Evolutionary conservation across 2,888 invertebrate genomes (phyloP).

Genomic region (Parthenolecanium corni): DNA sequence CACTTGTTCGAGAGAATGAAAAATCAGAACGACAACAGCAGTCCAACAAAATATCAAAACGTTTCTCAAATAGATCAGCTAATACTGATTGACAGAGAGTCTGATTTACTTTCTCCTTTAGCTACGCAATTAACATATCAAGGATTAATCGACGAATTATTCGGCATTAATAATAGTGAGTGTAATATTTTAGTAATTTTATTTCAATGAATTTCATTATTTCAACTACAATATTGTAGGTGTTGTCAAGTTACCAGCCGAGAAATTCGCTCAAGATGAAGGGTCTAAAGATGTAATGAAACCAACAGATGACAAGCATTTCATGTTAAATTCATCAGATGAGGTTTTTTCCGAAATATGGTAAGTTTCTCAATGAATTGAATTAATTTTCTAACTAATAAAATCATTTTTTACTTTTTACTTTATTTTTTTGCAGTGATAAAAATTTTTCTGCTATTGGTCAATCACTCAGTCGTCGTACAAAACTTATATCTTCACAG

Average conservation of each 20-base stretch:
- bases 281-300: conserved; percentile 41
- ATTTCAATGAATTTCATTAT: background rate
- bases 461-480: conserved; percentile 69
- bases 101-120: conserved; percentile 84
- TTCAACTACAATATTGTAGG: conserved; percentile 39
- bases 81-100: conserved; percentile 75
- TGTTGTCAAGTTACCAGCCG: conserved; percentile 71
- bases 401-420: background rate
- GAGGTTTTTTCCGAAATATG: conserved; percentile 72
- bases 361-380: conserved; percentile 34
- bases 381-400: background rate
- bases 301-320: conserved; percentile 50
- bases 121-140: conserved; percentile 94
- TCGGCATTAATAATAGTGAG: conserved; percentile 63
- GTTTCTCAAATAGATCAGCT: conserved; percentile 72
- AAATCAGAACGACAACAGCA: conserved; percentile 43
- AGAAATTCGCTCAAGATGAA: conserved; percentile 64
- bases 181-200: conserved; percentile 25
- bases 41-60: conserved; percentile 39
- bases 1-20: conserved; percentile 66
- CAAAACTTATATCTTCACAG: conserved; percentile 72
- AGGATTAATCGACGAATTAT: conserved; percentile 92
- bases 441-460: conserved; percentile 88
- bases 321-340: conserved; percentile 80
- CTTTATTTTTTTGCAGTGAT: conserved; percentile 50